Base-by-base conservation (phyloP, 2,888 invertebrate genomes). In the Diarsia rubi region DNA sequence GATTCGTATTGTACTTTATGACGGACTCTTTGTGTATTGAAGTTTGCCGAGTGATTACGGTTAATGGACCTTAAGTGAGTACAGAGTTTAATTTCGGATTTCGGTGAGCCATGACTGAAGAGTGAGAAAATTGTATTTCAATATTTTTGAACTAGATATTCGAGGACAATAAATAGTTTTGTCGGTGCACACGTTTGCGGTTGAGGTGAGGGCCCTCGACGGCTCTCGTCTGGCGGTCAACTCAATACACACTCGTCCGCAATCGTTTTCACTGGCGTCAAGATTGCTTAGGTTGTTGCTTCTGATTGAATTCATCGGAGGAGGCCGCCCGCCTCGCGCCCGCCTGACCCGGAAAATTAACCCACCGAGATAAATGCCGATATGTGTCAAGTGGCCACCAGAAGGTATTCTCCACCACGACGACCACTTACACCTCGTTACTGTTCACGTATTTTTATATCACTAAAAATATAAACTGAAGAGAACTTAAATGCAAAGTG, bases 271-370 rank as follows among this genome's bases (percentile, higher is more conserved):
- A 89, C 87, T 90, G 89, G 90, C 90, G 90, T 87, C 92, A 92
- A 93, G 94, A 95, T 95, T 95, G 94, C 93, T 95, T 93, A 92
- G 93, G 92, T 94, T 93, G 94, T 94, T 93, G 94, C 93, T 93
- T 93, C 92, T 95, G 96, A 96, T 95, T 95, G 95, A 95, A 94
- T 95, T 94, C 94, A 94, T 91, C 90, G 89, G 88, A 91, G 88
- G 87, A 59, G 86, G 72, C 87, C 86, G 87, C 87, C 87, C 84
- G 86, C 86, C 86, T 86, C 87, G 60, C 81, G 88, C 83, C 87
- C 82, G 91, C 86, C 88, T 90, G 92, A 92, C 92, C 92, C 92
- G 92, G 92, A 92, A 94, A 94, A 94, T 95, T 94, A 94, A 93
- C 94, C 92, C 91, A 86, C 90, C 90, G 90, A 91, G 92, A 94